Percentiles rank a stretch among this genome's conserved stretches.
Evolutionary conservation across 1,140 invertebrate species (phyloP).

Genomic region (Drosophila obscura): DNA sequence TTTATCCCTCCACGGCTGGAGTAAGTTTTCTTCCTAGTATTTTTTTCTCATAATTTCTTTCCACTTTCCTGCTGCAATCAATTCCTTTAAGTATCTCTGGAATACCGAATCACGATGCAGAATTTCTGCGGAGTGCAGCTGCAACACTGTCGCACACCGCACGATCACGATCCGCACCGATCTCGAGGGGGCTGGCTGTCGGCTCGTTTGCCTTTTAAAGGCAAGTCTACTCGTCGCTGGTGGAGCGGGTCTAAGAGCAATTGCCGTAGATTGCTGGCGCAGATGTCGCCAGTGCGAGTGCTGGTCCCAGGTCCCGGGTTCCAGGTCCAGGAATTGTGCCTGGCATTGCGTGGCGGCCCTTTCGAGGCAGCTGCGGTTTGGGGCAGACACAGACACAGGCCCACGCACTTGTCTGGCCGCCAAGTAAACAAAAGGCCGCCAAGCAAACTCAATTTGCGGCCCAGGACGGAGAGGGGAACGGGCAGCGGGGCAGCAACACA

Average conservation of each 20-base stretch:
- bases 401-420: slow-evolving; percentile 72
- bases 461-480: slow-evolving; percentile 5
- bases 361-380: slow-evolving; percentile 50
- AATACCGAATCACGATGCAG: no score
- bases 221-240: slow-evolving; percentile 29
- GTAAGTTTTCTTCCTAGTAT: no score
- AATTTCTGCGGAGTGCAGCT: slow-evolving; percentile 39
- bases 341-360: slow-evolving; percentile 31
- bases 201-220: slow-evolving; percentile 70
- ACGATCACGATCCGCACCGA: slow-evolving; percentile 5
- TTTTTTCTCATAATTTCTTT: no score
- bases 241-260: slow-evolving; percentile 31
- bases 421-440: slow-evolving; percentile 45
- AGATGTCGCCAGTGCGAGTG: slow-evolving; percentile 62
- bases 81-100: no score
- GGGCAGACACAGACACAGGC: neutral
- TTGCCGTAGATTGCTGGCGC: slow-evolving; percentile 60
- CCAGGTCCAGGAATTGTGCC: slow-evolving; percentile 8
- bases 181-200: slow-evolving; percentile 36
- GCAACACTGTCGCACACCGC: slow-evolving; percentile 21
- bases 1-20: no score
- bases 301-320: neutral
- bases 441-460: slow-evolving; percentile 64
- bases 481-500: slow-evolving; percentile 14
- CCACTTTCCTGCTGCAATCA: no score